Conservation (phyloP, 2,113 vertebrate species). For the Gambusia holbrooki region DNA sequence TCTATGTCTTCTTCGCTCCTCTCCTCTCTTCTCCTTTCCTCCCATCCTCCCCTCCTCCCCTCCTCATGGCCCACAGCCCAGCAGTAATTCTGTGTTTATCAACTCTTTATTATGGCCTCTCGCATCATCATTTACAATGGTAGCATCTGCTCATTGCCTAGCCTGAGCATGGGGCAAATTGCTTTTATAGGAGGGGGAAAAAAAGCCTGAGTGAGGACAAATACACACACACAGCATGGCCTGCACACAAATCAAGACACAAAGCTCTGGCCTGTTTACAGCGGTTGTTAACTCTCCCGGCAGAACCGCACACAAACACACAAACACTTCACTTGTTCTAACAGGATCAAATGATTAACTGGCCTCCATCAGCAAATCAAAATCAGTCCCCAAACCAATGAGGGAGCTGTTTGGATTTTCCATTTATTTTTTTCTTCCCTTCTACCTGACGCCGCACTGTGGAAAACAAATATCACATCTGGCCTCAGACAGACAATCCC, state of each 20-base stretch:
- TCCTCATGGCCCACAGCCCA: slow-evolving; percentile 69
- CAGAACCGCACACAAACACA: slow-evolving; percentile 58
- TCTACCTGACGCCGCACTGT: slow-evolving; percentile 74
- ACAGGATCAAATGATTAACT: slow-evolving; percentile 83
- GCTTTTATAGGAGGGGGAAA: slow-evolving; percentile 80
- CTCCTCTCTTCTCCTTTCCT: slow-evolving; percentile 9
- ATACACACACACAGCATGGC: slow-evolving; percentile 48
- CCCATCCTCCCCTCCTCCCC: slow-evolving; percentile 13
- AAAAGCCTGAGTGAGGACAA: slow-evolving; percentile 71
- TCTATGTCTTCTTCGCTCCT: neutral
- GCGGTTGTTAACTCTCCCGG: slow-evolving; percentile 73
- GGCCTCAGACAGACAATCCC: slow-evolving; percentile 74
- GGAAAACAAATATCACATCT: slow-evolving; percentile 80
- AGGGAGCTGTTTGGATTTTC: slow-evolving; percentile 62
- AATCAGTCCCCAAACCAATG: slow-evolving; percentile 59
- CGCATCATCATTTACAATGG: slow-evolving; percentile 85
- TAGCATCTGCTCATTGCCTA: slow-evolving; percentile 85
- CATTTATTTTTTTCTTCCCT: slow-evolving; percentile 21
- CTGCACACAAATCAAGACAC: slow-evolving; percentile 76
- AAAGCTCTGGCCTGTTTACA: slow-evolving; percentile 72
- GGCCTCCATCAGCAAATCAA: slow-evolving; percentile 61
- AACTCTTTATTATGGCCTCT: slow-evolving; percentile 84
- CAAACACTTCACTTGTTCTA: slow-evolving; percentile 72
- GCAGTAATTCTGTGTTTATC: slow-evolving; percentile 86
- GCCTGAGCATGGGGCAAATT: slow-evolving; percentile 84